These are phyloP conservation scores for Scaptomyza hsui DNA, from an alignment of 1,140 invertebrate species.

Conservation along the genomic window DNA sequence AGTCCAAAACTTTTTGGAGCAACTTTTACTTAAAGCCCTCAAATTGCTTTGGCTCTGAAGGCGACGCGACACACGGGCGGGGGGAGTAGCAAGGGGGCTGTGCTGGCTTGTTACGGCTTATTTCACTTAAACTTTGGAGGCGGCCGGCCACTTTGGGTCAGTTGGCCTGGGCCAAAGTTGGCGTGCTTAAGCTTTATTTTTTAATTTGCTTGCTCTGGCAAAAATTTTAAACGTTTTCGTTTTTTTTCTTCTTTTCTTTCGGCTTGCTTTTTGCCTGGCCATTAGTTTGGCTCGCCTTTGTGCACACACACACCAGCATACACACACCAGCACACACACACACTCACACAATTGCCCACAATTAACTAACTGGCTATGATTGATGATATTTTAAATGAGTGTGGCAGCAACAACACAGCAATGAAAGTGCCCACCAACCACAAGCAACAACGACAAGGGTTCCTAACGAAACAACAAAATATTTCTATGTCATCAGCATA, in stretches of 20 bases:
- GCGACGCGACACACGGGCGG: too few species aligned
- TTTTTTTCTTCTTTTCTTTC: conserved; percentile 53
- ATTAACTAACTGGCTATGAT: conserved; percentile 77
- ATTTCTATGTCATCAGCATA: conserved; percentile 52
- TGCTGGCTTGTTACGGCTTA: conserved; percentile 72
- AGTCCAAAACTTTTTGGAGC: conserved; percentile 59
- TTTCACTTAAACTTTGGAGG: conserved; percentile 72
- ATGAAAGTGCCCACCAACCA: conserved; percentile 31
- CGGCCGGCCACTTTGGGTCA: conserved; percentile 57
- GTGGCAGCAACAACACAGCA: conserved; percentile 49
- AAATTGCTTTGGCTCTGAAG: conserved; percentile 29
- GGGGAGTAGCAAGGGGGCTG: background rate
- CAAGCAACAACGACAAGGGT: conserved; percentile 24
- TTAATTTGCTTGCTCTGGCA: conserved; percentile 70
- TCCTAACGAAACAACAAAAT: conserved; percentile 12
- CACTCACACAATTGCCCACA: conserved; percentile 50
- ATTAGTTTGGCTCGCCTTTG: conserved; percentile 69
- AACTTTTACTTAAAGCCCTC: conserved; percentile 67
- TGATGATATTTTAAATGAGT: conserved; percentile 82
- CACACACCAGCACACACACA: conserved; percentile 17
- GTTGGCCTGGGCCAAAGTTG: conserved; percentile 62
- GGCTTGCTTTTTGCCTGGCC: conserved; percentile 30
- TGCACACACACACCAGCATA: conserved; percentile 17
- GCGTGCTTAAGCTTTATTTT: conserved; percentile 77
- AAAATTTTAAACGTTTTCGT: conserved; percentile 70